Percentiles rank a stretch among this genome's conserved stretches.
Evolutionary conservation across 2,113 vertebrate genomes (phyloP).

Genomic region (Turdus rufiventris): DNA sequence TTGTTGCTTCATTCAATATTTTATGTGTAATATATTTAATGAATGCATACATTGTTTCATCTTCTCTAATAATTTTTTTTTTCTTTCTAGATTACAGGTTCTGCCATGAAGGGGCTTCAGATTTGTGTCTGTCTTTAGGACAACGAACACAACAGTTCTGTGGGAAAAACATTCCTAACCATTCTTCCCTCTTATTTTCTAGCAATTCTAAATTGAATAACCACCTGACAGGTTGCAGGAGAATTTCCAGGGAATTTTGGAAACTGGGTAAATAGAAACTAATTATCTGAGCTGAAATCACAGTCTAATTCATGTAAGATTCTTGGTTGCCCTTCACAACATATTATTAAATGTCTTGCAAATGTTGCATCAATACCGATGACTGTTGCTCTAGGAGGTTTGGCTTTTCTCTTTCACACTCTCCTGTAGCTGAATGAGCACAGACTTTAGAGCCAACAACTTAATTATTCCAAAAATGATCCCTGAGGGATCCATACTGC

Average conservation of each 20-base stretch:
- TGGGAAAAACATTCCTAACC: not conserved
- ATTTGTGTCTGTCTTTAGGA: not conserved
- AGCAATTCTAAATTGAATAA: not conserved
- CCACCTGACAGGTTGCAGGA: not conserved
- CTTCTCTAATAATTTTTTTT: not conserved
- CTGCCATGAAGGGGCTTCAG: not conserved
- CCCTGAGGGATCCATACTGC: not conserved
- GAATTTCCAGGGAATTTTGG: not conserved
- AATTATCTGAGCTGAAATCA: not conserved
- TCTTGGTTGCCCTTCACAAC: not conserved
- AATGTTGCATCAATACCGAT: not conserved
- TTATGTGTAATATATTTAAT: not conserved
- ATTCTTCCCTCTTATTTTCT: not conserved
- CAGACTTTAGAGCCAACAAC: not conserved
- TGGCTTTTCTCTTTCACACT: conserved; percentile 32
- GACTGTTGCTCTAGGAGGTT: not conserved
- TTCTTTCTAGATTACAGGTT: not conserved
- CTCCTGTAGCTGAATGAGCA: not conserved
- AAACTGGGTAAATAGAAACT: not conserved
- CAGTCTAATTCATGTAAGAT: not conserved
- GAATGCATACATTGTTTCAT: not conserved
- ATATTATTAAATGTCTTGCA: not conserved
- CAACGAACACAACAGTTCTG: not conserved
- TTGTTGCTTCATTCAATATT: not conserved
- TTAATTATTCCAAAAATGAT: not conserved